Conservation (phyloP, 1,140 invertebrate genomes). For the Dendrolimus kikuchii region DNA sequence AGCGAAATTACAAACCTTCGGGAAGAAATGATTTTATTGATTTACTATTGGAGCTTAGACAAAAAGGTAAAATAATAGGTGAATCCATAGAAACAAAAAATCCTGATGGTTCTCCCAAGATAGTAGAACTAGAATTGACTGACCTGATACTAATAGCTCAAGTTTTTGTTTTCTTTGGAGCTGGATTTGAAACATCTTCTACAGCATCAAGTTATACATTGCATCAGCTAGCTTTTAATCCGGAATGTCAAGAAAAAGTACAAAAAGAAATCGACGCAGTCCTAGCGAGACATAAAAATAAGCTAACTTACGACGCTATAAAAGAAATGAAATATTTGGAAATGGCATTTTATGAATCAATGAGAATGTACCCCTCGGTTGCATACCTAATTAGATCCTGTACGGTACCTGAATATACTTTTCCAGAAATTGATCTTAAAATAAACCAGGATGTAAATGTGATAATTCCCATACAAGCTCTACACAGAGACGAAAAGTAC, state of each 20-base stretch:
- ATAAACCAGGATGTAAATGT: constrained; percentile 65
- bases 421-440: constrained; percentile 32
- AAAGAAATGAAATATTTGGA: constrained; percentile 52
- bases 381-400: constrained; percentile 24
- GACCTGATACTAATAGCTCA: constrained; percentile 22
- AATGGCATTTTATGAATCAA: constrained; percentile 32
- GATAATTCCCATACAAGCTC: constrained; percentile 43
- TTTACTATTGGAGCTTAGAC: constrained; percentile 66
- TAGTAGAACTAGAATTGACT: constrained; percentile 19
- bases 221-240: constrained; percentile 70
- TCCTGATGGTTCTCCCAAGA: constrained; percentile 16
- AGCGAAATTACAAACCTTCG: constrained; percentile 55
- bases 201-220: constrained; percentile 50
- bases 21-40: constrained; percentile 71
- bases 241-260: constrained; percentile 62
- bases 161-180: constrained; percentile 39
- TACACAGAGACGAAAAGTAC: constrained; percentile 27
- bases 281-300: constrained; percentile 40
- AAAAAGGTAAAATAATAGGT: constrained; percentile 43
- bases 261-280: constrained; percentile 26
- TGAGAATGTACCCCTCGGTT: constrained; percentile 46
- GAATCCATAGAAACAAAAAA: constrained; percentile 23
- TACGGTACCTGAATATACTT: constrained; percentile 30
- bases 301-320: constrained; percentile 51
- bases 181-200: constrained; percentile 45